A percentile compares a stretch with the other conserved stretches of the same genome.
Conservation (phyloP, 2,797 vertebrate species). For the Taeniopygia guttata region DNA sequence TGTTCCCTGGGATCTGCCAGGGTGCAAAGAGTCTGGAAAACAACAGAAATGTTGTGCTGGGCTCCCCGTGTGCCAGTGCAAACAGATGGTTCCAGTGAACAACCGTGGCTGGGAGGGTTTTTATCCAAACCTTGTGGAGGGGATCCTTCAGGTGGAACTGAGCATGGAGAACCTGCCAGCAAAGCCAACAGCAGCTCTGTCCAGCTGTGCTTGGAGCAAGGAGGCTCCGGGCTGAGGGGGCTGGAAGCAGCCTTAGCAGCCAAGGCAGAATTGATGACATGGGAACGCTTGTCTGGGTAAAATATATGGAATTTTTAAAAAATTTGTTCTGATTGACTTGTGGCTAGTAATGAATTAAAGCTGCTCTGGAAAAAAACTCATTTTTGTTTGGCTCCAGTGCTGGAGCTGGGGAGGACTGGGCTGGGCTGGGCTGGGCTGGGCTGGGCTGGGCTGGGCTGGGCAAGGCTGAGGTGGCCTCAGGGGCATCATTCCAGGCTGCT, state of each 20-base stretch:
- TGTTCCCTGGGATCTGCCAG: not conserved
- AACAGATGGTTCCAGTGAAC: not conserved
- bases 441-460: not conserved
- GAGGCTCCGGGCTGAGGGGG: not conserved
- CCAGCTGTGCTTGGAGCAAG: not conserved
- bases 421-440: not conserved
- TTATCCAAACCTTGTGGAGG: not conserved
- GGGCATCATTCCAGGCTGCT: not conserved
- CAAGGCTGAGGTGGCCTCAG: not conserved
- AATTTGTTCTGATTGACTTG: not conserved
- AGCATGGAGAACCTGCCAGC: not conserved
- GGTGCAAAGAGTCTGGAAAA: not conserved
- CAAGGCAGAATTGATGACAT: not conserved
- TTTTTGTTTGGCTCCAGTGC: not conserved
- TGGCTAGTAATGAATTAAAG: fast-evolving
- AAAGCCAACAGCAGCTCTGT: not conserved
- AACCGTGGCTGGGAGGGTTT: not conserved
- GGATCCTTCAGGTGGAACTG: not conserved
- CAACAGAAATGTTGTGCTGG: not conserved
- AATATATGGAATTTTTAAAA: not conserved
- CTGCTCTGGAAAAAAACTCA: not conserved
- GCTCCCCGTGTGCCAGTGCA: not conserved
- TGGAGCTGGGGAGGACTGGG: not conserved
- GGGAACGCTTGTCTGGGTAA: not conserved
- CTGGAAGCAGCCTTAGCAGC: not conserved